Evolutionary conservation across 2,888 invertebrate species (phyloP).

Genomic region (Nycteola revayana): DNA sequence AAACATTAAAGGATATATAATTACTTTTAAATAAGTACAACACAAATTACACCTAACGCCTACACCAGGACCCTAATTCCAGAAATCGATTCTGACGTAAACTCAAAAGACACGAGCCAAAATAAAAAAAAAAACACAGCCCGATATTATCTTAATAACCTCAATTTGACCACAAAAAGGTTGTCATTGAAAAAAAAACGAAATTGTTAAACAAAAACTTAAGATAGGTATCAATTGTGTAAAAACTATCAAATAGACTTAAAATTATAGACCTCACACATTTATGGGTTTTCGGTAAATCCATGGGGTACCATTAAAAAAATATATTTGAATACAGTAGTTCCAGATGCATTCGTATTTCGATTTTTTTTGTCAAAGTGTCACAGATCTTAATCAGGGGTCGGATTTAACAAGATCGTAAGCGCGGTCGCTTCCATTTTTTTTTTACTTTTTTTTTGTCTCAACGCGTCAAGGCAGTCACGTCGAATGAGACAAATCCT

Average conservation of each 20-base stretch:
- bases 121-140: conserved; percentile 18
- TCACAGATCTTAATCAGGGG: conserved; percentile 78
- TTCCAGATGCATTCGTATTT: conserved; percentile 39
- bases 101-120: conserved; percentile 30
- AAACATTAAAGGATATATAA: too few species aligned
- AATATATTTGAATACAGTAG: conserved; percentile 78
- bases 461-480: conserved; percentile 68
- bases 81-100: conserved; percentile 25
- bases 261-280: conserved; percentile 62
- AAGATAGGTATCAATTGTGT: conserved; percentile 7
- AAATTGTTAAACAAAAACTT: too few species aligned
- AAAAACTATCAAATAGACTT: conserved; percentile 45
- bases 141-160: conserved; percentile 44
- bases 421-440: conserved; percentile 67
- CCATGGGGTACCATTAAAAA: conserved; percentile 55
- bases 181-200: conserved; percentile 48
- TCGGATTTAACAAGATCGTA: conserved; percentile 75
- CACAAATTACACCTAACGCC: conserved; percentile 21
- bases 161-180: conserved; percentile 45
- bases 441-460: conserved; percentile 53
- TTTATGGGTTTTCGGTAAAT: conserved; percentile 56
- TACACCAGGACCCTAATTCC: conserved; percentile 18
- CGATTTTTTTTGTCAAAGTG: conserved; percentile 61
- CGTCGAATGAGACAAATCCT: conserved; percentile 77
- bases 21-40: conserved; percentile 6